Evolutionary conservation across 2,888 invertebrate species (phyloP), one percentile per base, ranked within the genome.

Genomic region (Drosophila macrospina): DNA sequence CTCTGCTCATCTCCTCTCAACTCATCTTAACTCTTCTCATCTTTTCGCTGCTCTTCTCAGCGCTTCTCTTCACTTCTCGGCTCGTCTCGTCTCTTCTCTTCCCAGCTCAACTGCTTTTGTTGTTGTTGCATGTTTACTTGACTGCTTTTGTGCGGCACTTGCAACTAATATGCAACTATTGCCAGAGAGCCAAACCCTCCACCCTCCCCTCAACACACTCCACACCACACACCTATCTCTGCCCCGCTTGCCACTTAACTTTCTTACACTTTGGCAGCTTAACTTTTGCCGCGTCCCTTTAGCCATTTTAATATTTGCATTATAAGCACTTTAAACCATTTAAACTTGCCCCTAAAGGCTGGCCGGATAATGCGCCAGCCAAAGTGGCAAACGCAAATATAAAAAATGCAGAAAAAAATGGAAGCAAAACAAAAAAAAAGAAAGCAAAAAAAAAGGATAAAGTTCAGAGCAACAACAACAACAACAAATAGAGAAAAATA

Each of bases 271-370:
- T 68, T 68, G 68, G 68, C 72, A 71, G 74, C 85, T 81, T 71
- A 84, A 79, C 85, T 85, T 84, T 79, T 61, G 77, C 67, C 67
- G 60, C 64, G 65, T 71, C 74, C 69, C 69, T 69, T 73, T 69
- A 59, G 47, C 60, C 62, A 67, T 78, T 80, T 86, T 77, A 84
- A 78, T 84, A 82, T 86, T 84, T 86, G 82, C 81, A 78, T 81
- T 86, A 86, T 80, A 78, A 78, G 84, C 86, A 81, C 85, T 86
- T 86, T 82, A 86, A 85, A 65, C 78, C 85, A 73, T 82, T 86
- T 84, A 80, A 86, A 86, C 75, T 84, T 78, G 76, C 75, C 72
- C 79, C 69, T 60, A 64, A 72, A 70, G 69, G 54, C 69, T 62
- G 52, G 61, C 51, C 55, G 74, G 72, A 80, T 85, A 79, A 78